Base-by-base conservation (phyloP, 2,888 invertebrate genomes). In the Pycnomerus fuliginosus region DNA sequence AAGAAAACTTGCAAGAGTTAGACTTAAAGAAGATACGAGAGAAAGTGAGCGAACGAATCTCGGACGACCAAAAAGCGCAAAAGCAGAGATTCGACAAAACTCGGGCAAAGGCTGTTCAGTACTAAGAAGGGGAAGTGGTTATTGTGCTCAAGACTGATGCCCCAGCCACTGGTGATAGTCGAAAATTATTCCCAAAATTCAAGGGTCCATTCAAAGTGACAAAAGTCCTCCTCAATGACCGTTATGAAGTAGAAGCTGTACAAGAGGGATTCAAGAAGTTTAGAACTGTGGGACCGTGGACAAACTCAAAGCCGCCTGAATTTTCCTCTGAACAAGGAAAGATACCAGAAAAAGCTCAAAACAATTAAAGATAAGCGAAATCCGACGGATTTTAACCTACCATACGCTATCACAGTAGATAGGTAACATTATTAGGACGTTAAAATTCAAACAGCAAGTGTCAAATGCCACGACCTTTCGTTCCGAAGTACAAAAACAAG, bases 11-110 rank as follows among this genome's bases (percentile, higher is more conserved):
- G 8, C 13, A 41, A 2, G 25, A 38, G 23, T 5, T 48, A 3
- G 42, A 33, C n/a, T 11, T 48, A 8, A 20, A 28, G 3, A 39
- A 40, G 12, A 12, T 52, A 29, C 42, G 42, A 30, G 11, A 30
- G 1, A 29, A 27, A 22, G 30, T 52, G 13, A 3, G 16, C 1
- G 15, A 48, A 5, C 44, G 43, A 12, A 43, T 53, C 10, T 32
- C 36, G 13, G 30, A 14, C 7, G 49, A 48, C 5, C 53, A 53
- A 33, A 4, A 8, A 11, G 42, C 34, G 14, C 40, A 50, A 31
- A 55, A 53, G 12, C 27, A 27, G 16, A 24, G 52, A 12, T 53
- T 35, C 14, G 45, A 52, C 15, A 35, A 33, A 31, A 27, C 17
- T 8, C 2, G 45, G 41, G 12, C 30, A 13, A 29, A 41, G 8